Evolutionary conservation across 1,140 invertebrate genomes (phyloP), one percentile per base, ranked within the genome.

Genomic region (Psix sp.): DNA sequence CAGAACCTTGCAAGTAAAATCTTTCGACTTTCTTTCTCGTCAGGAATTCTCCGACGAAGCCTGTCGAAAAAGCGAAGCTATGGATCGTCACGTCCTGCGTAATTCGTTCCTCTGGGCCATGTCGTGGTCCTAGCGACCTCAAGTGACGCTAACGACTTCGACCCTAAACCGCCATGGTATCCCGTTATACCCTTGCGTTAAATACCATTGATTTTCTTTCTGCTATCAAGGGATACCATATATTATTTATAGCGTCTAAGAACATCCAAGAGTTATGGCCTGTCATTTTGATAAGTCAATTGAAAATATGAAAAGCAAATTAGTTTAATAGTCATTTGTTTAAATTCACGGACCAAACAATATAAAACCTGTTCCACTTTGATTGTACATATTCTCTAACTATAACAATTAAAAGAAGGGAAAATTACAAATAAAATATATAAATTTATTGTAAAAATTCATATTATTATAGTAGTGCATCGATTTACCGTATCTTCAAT

Each of bases 121-220:
- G 14, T 48, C 40, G 36, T 67, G 56, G 65, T 70, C 38, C 71
- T 33, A 24, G 56, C 62, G 48, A 60, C 60, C 66, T 62, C 46
- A 26, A 38, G 35, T 35, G 14, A 35, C 67, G 62, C 70, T 77
- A 59, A 81, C 54, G 63, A 67, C 56, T 14, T 20, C 74, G 60
- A 74, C 65, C 59, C 60, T 51, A 54, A 65, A 59, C 42, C 70
- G 31, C 15, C 49, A 16, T 15, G 66, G 54, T 77, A 77, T 82
- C 68, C 80, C 78, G 79, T 82, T 83, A 83, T 63, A 60, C 39
- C 74, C 60, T 36, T 36, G 68, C 78, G 76, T 74, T 72, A 77
- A 76, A 82, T 80, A 72, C 11, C 67, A 74, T 78, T 71, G 76
- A 76, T 80, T 81, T 78, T 77, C 76, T 59, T 62, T 80, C 76